Evolutionary conservation across 2,113 vertebrate genomes (phyloP).

Genomic region (Eonycteris spelaea): DNA sequence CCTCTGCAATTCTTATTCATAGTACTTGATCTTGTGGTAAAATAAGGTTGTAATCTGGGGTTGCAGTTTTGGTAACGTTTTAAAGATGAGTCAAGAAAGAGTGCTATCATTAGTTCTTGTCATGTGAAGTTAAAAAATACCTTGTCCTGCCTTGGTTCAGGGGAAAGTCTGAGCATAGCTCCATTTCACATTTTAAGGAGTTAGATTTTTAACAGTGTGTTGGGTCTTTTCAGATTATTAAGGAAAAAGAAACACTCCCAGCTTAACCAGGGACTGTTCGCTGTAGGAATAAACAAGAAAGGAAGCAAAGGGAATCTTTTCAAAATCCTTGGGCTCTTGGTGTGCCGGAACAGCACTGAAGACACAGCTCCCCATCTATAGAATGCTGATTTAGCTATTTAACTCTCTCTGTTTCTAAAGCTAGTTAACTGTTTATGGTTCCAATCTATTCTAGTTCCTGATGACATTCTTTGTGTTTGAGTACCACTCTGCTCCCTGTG

Average conservation of each 20-base stretch:
- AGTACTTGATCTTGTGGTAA: constrained; percentile 61
- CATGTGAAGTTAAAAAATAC: constrained; percentile 54
- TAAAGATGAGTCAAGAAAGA: constrained; percentile 66
- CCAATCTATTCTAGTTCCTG: background rate
- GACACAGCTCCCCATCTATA: background rate
- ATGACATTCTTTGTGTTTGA: background rate
- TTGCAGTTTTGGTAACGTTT: constrained; percentile 55
- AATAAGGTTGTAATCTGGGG: constrained; percentile 72
- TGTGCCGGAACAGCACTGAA: background rate
- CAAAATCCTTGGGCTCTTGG: background rate
- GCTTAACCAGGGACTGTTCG: background rate
- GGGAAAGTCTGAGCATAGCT: constrained; percentile 35
- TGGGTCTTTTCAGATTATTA: background rate
- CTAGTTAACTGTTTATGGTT: background rate
- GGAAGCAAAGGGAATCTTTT: background rate
- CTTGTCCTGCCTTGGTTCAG: constrained; percentile 25
- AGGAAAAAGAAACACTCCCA: constrained; percentile 1
- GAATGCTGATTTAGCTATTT: background rate
- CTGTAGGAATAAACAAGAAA: constrained; percentile 8
- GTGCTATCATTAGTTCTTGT: constrained; percentile 67
- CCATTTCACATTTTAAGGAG: constrained; percentile 3
- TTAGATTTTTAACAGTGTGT: background rate
- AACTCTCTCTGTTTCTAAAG: background rate
- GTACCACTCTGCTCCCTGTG: background rate
- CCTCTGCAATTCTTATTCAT: constrained; percentile 56